Conservation (phyloP, 1,140 invertebrate species). For the Papilio aristodemus region DNA sequence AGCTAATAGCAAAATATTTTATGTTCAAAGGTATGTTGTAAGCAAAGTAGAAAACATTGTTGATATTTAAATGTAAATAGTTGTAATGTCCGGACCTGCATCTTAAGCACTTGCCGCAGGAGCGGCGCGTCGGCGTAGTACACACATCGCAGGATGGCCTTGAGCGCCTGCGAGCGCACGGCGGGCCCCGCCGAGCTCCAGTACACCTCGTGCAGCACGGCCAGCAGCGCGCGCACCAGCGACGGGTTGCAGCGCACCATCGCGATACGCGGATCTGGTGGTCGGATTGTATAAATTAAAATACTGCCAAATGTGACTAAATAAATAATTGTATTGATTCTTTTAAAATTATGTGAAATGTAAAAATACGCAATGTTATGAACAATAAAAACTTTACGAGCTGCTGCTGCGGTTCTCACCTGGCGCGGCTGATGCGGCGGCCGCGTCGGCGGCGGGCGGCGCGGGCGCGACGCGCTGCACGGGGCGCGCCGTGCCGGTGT, state of each 20-base stretch:
- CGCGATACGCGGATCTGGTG: slow-evolving; percentile 67
- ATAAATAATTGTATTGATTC: too few relatives aligned
- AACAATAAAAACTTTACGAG: too few relatives aligned
- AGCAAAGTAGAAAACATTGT: too few relatives aligned
- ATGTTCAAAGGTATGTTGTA: too few relatives aligned
- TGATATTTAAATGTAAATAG: neutral
- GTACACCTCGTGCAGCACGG: slow-evolving; percentile 97
- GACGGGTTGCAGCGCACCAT: slow-evolving; percentile 79
- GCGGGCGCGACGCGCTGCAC: slow-evolving; percentile 86
- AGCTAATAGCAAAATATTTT: too few relatives aligned
- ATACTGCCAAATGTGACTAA: slow-evolving; percentile 5
- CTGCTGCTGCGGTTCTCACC: too few relatives aligned
- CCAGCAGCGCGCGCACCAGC: slow-evolving; percentile 88
- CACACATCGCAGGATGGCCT: slow-evolving; percentile 97
- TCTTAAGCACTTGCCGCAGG: slow-evolving; percentile 92
- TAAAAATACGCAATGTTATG: too few relatives aligned
- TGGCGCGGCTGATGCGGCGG: slow-evolving; percentile 43
- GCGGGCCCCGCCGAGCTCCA: slow-evolving; percentile 98
- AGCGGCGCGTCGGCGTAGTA: slow-evolving; percentile 94
- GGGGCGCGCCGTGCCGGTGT: slow-evolving; percentile 94
- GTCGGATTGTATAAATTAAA: neutral
- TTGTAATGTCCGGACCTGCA: slow-evolving; percentile 81
- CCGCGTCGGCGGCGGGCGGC: slow-evolving; percentile 47
- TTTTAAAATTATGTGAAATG: too few relatives aligned
- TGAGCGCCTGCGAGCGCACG: slow-evolving; percentile 96